Conservation (phyloP, 2,797 vertebrate species). For the Acanthiza pusilla region DNA sequence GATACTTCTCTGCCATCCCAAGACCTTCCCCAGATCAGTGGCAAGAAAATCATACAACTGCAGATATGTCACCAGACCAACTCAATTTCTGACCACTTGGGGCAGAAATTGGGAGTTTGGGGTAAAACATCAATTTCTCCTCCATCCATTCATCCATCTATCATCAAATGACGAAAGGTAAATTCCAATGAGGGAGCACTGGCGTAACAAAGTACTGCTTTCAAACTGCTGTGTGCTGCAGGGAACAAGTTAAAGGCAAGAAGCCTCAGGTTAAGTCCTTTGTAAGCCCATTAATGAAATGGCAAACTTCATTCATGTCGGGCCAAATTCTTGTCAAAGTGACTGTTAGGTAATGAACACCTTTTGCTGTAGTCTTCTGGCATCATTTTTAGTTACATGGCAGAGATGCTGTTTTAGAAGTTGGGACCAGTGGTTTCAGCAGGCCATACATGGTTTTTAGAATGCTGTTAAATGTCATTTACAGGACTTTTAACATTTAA, state of each 20-base stretch:
- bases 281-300: background rate
- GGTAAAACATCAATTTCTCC: background rate
- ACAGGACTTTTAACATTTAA: background rate
- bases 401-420: background rate
- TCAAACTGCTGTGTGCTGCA: background rate
- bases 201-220: background rate
- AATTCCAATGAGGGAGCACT: background rate
- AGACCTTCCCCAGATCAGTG: background rate
- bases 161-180: accelerated
- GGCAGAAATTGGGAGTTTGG: background rate
- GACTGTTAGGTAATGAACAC: background rate
- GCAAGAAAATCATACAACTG: background rate
- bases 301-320: background rate
- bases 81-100: background rate
- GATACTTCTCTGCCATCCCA: background rate
- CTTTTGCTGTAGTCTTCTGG: background rate
- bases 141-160: background rate
- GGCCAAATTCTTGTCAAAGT: background rate
- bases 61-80: background rate
- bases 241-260: background rate
- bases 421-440: background rate
- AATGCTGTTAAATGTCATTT: background rate
- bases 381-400: background rate
- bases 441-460: background rate
- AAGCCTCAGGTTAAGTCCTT: background rate